Evolutionary conservation across 1,140 invertebrate genomes (phyloP), one percentile per base, ranked within the genome.

Genomic region (Coenobita brevimanus): DNA sequence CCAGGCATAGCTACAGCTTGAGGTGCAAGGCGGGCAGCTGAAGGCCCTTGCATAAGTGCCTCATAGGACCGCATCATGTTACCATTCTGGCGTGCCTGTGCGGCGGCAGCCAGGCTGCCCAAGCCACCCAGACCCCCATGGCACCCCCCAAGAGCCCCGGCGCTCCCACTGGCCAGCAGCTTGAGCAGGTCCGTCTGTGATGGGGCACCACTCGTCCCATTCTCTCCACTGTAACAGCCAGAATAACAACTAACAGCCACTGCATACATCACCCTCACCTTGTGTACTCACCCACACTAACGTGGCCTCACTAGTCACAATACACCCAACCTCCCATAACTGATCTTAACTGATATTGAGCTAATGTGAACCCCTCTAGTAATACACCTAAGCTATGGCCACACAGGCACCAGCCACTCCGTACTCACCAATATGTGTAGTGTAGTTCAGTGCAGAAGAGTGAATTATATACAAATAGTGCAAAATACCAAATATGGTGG

Each of bases 131-230:
- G 67, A 57, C 88, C 90, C 69, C 90, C 90, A 71, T 82, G 82
- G 36, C 67, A 80, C 50, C 88, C 87, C 79, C 90, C 88, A 64
- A 90, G 87, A 76, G 67, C 80, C 50, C 82, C 82, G 62, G 83
- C 78, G 73, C 83, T 89, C 60, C 88, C 80, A 57, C 78, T 75
- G 62, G 90, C 88, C 57, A 90, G 84, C 78, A 90, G 88, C 80
- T 90, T 90, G 86, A 90, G 88, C 71, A 90, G 88, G 83, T 90
- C 90, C 80, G 90, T 88, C 88, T 90, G 90, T 84, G 90, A 85
- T 76, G 62, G 88, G 76, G 88, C 88, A 87, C 87, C 82, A 86
- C 89, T 89, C 79, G 90, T 89, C 79, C 90, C 90, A 89, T 90
- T 90, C 90, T 90, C 90, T 80, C 90, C 90, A 84, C 90, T 90